Evolutionary conservation across 2,113 vertebrate species (phyloP).

Genomic region (Sialia sialis): DNA sequence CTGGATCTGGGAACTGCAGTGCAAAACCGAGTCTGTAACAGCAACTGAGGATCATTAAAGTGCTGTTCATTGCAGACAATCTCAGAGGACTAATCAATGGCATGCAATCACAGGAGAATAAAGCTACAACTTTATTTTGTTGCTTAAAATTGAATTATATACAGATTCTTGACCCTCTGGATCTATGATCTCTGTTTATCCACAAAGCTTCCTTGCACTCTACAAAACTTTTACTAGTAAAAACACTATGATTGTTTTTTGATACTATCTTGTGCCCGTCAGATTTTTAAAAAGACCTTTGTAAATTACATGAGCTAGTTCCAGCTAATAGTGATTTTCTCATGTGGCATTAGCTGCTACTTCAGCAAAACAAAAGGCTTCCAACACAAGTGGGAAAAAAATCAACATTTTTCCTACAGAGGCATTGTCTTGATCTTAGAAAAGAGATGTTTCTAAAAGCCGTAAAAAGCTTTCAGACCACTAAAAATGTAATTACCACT

Average conservation of each 20-base stretch:
- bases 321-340: not conserved
- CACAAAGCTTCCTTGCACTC: not conserved
- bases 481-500: not conserved
- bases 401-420: conserved; percentile 2
- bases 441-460: not conserved
- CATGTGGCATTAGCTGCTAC: not conserved
- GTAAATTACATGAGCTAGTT: not conserved
- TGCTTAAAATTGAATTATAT: not conserved
- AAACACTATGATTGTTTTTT: not conserved
- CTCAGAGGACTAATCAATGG: not conserved
- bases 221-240: not conserved
- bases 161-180: not conserved
- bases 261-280: not conserved
- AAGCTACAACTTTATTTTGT: not conserved
- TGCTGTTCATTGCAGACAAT: not conserved
- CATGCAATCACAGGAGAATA: not conserved
- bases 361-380: not conserved
- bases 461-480: not conserved
- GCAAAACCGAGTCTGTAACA: not conserved
- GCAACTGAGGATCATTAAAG: not conserved
- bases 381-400: not conserved
- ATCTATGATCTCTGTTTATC: not conserved
- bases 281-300: not conserved
- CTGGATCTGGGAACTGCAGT: not conserved
- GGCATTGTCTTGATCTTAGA: not conserved